Conservation (phyloP, 2,797 vertebrate species). For the Ambastaia sidthimunki region DNA sequence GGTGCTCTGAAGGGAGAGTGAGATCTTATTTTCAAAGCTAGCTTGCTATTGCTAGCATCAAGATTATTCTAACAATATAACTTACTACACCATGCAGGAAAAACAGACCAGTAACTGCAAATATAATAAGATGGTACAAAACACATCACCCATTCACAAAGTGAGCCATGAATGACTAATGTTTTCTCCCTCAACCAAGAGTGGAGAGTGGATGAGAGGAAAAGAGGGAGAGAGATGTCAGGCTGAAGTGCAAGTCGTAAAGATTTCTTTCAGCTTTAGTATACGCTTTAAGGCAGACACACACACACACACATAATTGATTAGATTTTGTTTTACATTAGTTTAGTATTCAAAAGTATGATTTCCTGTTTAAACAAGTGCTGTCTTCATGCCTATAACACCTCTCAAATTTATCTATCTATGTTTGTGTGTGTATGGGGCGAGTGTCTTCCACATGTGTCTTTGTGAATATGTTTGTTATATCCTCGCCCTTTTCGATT, state of each 20-base stretch:
- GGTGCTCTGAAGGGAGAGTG: too few relatives aligned
- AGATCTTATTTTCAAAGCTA: too few relatives aligned
- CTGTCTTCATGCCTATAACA: slow-evolving; percentile 9
- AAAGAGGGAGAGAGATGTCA: slow-evolving; percentile 4
- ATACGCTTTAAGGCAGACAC: slow-evolving; percentile 5
- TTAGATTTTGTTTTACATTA: neutral
- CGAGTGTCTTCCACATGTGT: neutral
- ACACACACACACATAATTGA: neutral
- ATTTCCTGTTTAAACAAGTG: neutral
- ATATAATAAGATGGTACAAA: neutral
- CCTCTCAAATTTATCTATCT: slow-evolving; percentile 6
- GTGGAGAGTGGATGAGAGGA: neutral
- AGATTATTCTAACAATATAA: neutral
- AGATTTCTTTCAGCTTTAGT: slow-evolving; percentile 26
- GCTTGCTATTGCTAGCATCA: too few relatives aligned
- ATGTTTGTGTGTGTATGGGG: neutral
- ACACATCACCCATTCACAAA: slow-evolving; percentile 5
- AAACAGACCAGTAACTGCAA: neutral
- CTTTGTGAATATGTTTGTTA: slow-evolving; percentile 3
- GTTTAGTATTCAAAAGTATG: slow-evolving; percentile 31
- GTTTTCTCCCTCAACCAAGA: neutral
- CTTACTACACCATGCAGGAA: neutral
- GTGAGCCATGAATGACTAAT: slow-evolving; percentile 31
- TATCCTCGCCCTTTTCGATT: neutral
- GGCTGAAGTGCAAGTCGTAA: slow-evolving; percentile 18